A percentile compares a stretch with the other conserved stretches of the same genome.
phyloP scores from a whole-genome alignment of 2,888 invertebrate species.

The Subacronicta megacephala region DNA sequence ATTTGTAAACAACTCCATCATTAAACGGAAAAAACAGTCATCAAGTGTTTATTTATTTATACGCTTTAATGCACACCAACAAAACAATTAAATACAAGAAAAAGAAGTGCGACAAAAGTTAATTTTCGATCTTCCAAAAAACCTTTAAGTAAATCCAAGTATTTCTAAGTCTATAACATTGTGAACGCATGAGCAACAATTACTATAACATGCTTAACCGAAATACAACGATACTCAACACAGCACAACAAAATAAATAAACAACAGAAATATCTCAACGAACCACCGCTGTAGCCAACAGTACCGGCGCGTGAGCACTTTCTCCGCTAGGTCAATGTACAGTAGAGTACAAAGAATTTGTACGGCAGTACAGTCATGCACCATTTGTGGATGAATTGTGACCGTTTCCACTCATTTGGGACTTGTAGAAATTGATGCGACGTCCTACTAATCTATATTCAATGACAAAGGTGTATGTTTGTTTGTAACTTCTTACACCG shows the following conservation, averaged over 20 bases:
- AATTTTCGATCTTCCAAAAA: too few relatives aligned
- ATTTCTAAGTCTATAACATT: too few relatives aligned
- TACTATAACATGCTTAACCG: neutral
- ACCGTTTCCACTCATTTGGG: conserved; percentile 6
- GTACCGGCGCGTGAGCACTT: conserved; percentile 55
- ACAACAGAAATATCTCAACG: conserved; percentile 5
- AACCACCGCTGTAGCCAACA: conserved; percentile 22
- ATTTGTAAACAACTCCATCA: too few relatives aligned
- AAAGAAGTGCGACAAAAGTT: neutral
- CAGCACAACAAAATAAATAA: neutral
- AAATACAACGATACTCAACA: neutral
- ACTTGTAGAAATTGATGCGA: conserved; percentile 28
- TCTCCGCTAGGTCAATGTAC: conserved; percentile 62
- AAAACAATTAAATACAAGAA: neutral
- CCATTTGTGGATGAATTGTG: conserved; percentile 29
- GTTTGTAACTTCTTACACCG: too few relatives aligned
- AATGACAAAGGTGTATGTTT: too few relatives aligned
- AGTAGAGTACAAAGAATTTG: conserved; percentile 36
- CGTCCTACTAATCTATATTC: conserved; percentile 20
- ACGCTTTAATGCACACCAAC: too few relatives aligned
- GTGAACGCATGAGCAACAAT: neutral
- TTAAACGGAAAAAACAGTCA: too few relatives aligned
- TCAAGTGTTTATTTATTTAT: too few relatives aligned
- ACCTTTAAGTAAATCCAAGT: too few relatives aligned
- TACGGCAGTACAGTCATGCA: conserved; percentile 50